Evolutionary conservation across 2,113 vertebrate species (phyloP), one percentile per base, ranked within the genome.

Genomic region (Gila orcuttii): DNA sequence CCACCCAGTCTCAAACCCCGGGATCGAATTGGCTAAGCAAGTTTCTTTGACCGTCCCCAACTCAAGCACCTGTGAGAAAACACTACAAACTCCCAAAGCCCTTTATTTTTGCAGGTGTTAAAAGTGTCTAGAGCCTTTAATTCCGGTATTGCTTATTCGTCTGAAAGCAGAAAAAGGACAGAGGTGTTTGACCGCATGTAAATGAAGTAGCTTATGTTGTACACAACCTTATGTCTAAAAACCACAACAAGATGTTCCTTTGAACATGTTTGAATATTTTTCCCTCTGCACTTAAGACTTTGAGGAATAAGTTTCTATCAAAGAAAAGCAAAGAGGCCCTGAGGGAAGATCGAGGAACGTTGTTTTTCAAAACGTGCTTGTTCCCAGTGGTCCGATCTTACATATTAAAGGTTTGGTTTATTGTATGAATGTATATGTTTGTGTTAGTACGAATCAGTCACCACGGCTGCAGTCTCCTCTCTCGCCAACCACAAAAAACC

Each of bases 71-170:
- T 78, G 79, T 69, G 83, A 80, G 87, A 87, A 85, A 81, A 59
- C 73, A 90, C 92, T 80, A 85, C 57, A 71, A 2, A 59, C 71
- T 82, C 17, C 25, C 74, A 80, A 77, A 79, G 62, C 23, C 79
- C 55, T 90, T 93, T 98, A 95, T 97, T 97, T 96, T 90, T 95
- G 94, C 96, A 97, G 95, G 95, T 97, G 96, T 95, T 89, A 88
- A 93, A 93, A 59, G 83, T 33, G 42, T 77, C 73, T 87, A 60
- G 64, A 57, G 69, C 79, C 42, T 55, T 47, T 28, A 75, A 79
- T 31, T 13, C 17, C 33, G 3, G 79, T 36, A 79, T 45, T 82
- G 52, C 68, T 57, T 13, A 77, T 28, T 10, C 28, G 25, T 77
- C 8, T 31, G 8, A 28, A 55, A 33, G 45, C 12, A 77, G 17